A percentile compares a stretch with the other conserved stretches of the same genome.
These are phyloP conservation scores for Setophaga kirtlandii DNA, from an alignment of 2,113 vertebrate species.

Conservation along the genomic window DNA sequence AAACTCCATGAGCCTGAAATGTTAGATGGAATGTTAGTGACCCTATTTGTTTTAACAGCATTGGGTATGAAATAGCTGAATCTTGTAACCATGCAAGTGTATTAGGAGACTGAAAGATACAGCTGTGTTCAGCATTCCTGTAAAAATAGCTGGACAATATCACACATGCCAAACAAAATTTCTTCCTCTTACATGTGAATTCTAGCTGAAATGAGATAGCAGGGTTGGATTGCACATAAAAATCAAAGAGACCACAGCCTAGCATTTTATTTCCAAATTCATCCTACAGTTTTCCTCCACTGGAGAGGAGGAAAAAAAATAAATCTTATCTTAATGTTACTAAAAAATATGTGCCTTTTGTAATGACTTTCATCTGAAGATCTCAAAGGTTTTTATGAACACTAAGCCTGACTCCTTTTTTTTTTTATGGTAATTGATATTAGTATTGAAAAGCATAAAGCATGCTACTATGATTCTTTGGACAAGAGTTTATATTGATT, in stretches of 20 bases:
- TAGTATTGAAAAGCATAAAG: not conserved
- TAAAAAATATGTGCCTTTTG: not conserved
- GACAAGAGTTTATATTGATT: not conserved
- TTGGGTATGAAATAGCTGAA: slow-evolving; percentile 20
- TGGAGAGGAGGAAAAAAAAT: not conserved
- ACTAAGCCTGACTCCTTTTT: not conserved
- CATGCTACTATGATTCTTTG: not conserved
- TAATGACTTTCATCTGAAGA: not conserved
- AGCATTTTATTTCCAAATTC: not conserved
- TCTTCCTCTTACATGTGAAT: not conserved
- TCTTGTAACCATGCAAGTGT: not conserved
- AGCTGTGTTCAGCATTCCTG: slow-evolving; percentile 8
- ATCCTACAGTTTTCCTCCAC: not conserved
- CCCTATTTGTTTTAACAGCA: slow-evolving; percentile 17
- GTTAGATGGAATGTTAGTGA: slow-evolving; percentile 37
- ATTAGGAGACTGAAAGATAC: not conserved
- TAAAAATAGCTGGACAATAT: slow-evolving; percentile 42
- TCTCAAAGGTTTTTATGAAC: not conserved
- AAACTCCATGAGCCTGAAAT: slow-evolving; percentile 26
- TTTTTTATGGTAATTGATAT: not conserved
- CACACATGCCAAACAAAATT: slow-evolving; percentile 20
- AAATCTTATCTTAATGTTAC: not conserved
- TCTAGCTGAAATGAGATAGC: not conserved
- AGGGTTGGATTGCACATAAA: not conserved
- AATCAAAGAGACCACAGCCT: not conserved